Evolutionary conservation across 1,140 invertebrate genomes (phyloP).

Genomic region (Centruroides sculpturatus): DNA sequence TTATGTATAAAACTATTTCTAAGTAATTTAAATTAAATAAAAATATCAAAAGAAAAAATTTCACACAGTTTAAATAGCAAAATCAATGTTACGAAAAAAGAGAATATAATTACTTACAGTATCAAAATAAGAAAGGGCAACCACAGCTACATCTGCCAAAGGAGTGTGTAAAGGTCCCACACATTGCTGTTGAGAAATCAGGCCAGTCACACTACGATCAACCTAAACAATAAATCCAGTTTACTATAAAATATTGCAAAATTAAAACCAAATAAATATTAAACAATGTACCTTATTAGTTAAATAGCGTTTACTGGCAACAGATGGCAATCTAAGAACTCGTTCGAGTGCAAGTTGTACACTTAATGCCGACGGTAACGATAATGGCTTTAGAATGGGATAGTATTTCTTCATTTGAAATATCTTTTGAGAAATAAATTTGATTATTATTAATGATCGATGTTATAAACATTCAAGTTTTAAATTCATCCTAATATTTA

Average conservation of each 20-base stretch:
- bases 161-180: slow-evolving; percentile 92
- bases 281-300: slow-evolving; percentile 54
- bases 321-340: slow-evolving; percentile 74
- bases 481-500: background rate
- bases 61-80: too few relatives aligned
- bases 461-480: background rate
- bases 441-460: background rate
- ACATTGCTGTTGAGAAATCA: slow-evolving; percentile 93
- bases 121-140: slow-evolving; percentile 54
- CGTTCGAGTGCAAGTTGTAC: slow-evolving; percentile 52
- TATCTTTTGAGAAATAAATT: background rate
- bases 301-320: slow-evolving; percentile 87
- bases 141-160: slow-evolving; percentile 84
- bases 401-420: slow-evolving; percentile 20
- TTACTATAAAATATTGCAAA: too few relatives aligned
- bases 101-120: slow-evolving; percentile 15
- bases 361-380: slow-evolving; percentile 38
- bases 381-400: slow-evolving; percentile 26
- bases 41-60: too few relatives aligned
- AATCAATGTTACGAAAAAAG: background rate
- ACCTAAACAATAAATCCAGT: slow-evolving; percentile 26
- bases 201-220: slow-evolving; percentile 85
- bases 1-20: too few relatives aligned
- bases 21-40: too few relatives aligned
- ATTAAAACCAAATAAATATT: too few relatives aligned